Percentiles rank a stretch among this genome's conserved stretches.
Evolutionary conservation across 1,140 invertebrate species (phyloP).

Genomic region (Trachymyrmex cornetzi): DNA sequence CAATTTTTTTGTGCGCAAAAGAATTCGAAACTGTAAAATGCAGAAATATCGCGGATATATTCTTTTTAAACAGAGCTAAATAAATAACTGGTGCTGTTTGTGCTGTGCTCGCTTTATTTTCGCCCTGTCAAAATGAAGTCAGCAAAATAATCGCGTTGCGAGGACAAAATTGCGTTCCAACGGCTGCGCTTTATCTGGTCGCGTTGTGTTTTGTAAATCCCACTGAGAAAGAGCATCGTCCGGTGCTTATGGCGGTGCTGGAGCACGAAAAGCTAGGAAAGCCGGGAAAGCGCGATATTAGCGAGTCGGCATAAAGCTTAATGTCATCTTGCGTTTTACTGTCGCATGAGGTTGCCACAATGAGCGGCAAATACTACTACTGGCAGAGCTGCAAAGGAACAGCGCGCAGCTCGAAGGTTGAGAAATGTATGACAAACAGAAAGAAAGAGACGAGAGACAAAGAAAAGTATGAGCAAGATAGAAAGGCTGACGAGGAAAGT

Average conservation of each 20-base stretch:
- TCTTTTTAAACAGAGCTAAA: constrained; percentile 33
- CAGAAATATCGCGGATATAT: constrained; percentile 20
- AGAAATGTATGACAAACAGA: not conserved
- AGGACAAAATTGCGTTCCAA: constrained; percentile 33
- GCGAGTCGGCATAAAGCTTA: constrained; percentile 56
- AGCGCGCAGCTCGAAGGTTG: constrained; percentile 24
- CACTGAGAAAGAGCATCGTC: constrained; percentile 18
- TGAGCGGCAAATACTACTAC: constrained; percentile 9
- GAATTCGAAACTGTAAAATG: constrained; percentile 18
- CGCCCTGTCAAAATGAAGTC: constrained; percentile 34
- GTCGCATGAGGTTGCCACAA: constrained; percentile 28
- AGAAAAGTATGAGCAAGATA: not conserved
- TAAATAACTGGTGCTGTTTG: constrained; percentile 18
- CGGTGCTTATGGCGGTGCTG: constrained; percentile 35
- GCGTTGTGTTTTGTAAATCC: constrained; percentile 54
- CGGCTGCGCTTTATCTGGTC: constrained; percentile 49
- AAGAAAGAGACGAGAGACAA: not conserved
- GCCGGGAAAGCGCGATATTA: constrained; percentile 47
- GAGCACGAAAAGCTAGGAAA: constrained; percentile 38
- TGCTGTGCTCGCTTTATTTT: constrained; percentile 45
- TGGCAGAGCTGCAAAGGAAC: not conserved
- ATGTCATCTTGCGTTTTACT: constrained; percentile 57
- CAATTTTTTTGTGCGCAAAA: constrained; percentile 37
- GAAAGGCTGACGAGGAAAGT: not conserved
- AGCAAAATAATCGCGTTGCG: constrained; percentile 25